Conservation (phyloP, 2,888 invertebrate genomes). For the Tortrix viridana region DNA sequence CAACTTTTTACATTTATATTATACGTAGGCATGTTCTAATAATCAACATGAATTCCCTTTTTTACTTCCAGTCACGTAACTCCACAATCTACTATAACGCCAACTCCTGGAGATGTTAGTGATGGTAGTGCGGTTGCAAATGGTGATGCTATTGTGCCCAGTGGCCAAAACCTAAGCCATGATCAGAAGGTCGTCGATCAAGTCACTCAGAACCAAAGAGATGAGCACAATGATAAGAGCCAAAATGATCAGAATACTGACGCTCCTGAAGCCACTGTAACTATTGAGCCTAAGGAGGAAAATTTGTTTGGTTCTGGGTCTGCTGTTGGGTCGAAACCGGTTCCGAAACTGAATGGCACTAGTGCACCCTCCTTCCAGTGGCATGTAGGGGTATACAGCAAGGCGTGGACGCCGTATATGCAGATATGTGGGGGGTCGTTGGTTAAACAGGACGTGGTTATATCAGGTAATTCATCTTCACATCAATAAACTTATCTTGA, state of each 20-base stretch:
- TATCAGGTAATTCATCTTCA: constrained; percentile 32
- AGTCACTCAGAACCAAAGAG: neutral
- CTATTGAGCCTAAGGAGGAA: neutral
- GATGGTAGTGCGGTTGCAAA: no score
- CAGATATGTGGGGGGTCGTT: constrained; percentile 62
- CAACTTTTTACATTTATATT: no score
- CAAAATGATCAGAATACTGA: neutral
- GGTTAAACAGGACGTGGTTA: constrained; percentile 46
- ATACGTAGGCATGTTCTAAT: no score
- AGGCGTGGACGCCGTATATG: neutral
- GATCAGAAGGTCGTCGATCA: no score
- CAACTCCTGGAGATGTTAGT: no score
- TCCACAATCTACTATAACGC: no score
- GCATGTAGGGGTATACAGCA: neutral
- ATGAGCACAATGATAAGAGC: neutral
- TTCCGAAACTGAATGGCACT: neutral
- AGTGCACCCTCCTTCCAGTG: neutral
- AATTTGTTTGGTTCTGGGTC: neutral
- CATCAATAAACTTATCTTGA: no score
- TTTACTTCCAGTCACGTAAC: no score
- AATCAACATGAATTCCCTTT: no score
- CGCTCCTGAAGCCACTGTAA: neutral
- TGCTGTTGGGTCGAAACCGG: neutral
- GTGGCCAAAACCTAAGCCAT: no score
- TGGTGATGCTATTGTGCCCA: no score